phyloP scores from a whole-genome alignment of 2,888 invertebrate species.

The Cataglyphis altisquamis region DNA sequence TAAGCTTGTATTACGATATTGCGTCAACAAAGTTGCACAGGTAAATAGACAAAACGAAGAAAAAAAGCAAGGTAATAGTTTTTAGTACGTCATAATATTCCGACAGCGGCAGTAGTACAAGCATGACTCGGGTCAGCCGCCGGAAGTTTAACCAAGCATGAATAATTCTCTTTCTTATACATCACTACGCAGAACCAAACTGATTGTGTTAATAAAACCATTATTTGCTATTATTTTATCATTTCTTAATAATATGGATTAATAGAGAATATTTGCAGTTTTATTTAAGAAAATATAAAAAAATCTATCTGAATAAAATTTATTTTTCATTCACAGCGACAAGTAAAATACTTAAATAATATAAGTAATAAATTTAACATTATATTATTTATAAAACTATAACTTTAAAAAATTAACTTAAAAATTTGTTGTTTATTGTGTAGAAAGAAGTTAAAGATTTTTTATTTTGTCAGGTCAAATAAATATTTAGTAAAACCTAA shows the following conservation, averaged over 20 bases:
- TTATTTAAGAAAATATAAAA: not conserved
- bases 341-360: constrained; percentile 15
- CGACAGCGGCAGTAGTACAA: constrained; percentile 41
- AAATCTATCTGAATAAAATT: not conserved
- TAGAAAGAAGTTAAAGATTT: not conserved
- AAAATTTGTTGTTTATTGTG: constrained; percentile 19
- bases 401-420: not conserved
- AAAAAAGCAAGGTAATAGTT: constrained; percentile 5
- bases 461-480: not conserved
- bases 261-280: not conserved
- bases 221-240: not conserved
- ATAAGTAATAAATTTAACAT: constrained; percentile 13
- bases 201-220: constrained; percentile 25
- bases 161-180: constrained; percentile 12
- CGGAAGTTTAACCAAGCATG: not conserved
- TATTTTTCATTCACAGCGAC: not conserved
- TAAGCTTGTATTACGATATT: not conserved
- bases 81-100: not conserved
- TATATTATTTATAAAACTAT: not conserved
- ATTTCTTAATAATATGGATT: not conserved
- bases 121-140: constrained; percentile 18
- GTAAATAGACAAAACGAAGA: constrained; percentile 18
- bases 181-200: not conserved
- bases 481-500: not conserved
- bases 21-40: not conserved